Evolutionary conservation across 2,797 vertebrate species (phyloP).

Genomic region (Carduelis carduelis): DNA sequence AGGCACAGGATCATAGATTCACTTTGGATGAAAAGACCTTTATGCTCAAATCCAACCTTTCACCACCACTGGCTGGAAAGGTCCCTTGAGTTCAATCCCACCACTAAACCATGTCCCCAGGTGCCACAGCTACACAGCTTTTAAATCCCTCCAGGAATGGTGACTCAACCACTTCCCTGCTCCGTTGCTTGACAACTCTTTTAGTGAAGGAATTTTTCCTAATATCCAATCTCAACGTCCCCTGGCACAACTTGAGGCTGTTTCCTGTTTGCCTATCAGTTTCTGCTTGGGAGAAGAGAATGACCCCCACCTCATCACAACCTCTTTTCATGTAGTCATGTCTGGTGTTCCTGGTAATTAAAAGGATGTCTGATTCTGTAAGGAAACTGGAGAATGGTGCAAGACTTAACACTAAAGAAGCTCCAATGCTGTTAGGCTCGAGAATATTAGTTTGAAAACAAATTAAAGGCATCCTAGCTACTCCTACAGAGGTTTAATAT

Average conservation of each 20-base stretch:
- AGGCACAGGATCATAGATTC: background rate
- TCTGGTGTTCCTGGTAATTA: conserved; percentile 53
- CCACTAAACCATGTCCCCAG: background rate
- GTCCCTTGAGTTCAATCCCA: background rate
- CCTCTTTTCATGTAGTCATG: background rate
- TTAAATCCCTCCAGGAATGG: background rate
- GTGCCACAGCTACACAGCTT: background rate
- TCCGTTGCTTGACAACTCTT: background rate
- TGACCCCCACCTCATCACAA: background rate
- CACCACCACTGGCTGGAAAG: background rate
- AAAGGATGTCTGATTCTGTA: conserved; percentile 35
- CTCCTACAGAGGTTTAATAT: conserved; percentile 52
- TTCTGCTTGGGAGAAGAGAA: background rate
- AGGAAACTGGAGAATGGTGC: conserved; percentile 32
- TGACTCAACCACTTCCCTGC: background rate
- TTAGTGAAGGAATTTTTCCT: background rate
- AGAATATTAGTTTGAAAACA: conserved; percentile 61
- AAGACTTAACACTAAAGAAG: conserved; percentile 44
- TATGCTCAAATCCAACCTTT: background rate
- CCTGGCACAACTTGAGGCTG: background rate
- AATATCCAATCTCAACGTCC: background rate
- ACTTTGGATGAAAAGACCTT: background rate
- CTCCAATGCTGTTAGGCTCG: conserved; percentile 42
- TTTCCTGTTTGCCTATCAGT: background rate
- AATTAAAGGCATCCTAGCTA: conserved; percentile 62